These are phyloP conservation scores for Narcine bancroftii DNA, from an alignment of 2,113 vertebrate species.

Conservation along the genomic window DNA sequence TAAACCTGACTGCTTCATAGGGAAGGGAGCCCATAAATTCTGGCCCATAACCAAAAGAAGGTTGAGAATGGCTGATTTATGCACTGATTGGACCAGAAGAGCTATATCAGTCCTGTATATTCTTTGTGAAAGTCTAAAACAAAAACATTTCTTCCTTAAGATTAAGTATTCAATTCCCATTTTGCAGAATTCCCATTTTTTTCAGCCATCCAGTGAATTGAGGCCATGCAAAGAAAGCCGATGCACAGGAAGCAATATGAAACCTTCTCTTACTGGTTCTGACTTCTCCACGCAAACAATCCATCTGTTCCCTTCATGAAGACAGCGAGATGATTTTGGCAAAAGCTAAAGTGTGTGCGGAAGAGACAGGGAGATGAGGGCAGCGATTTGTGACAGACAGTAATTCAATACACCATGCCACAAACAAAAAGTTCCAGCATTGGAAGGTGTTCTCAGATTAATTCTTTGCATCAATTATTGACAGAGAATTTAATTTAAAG, in stretches of 20 bases:
- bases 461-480: slow-evolving; percentile 99
- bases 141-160: neutral
- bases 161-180: too few species aligned
- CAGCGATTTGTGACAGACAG: slow-evolving; percentile 59
- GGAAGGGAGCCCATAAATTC: too few species aligned
- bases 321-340: slow-evolving; percentile 15
- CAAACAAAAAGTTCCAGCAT: slow-evolving; percentile 66
- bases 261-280: neutral
- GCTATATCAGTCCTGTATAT: too few species aligned
- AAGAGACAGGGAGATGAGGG: slow-evolving; percentile 63
- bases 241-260: neutral
- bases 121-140: neutral
- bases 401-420: slow-evolving; percentile 71
- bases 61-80: too few species aligned
- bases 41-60: too few species aligned
- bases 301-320: neutral
- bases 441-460: slow-evolving; percentile 88
- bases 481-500: slow-evolving; percentile 95
- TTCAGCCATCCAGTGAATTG: slow-evolving; percentile 13
- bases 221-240: neutral
- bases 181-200: neutral
- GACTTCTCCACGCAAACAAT: slow-evolving; percentile 8
- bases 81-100: too few species aligned
- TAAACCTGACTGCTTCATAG: too few species aligned
- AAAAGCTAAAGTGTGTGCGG: slow-evolving; percentile 41